A percentile compares a stretch with the other conserved stretches of the same genome.
Conservation (phyloP, 2,888 invertebrate genomes). For the Stictocephala bisonia region DNA sequence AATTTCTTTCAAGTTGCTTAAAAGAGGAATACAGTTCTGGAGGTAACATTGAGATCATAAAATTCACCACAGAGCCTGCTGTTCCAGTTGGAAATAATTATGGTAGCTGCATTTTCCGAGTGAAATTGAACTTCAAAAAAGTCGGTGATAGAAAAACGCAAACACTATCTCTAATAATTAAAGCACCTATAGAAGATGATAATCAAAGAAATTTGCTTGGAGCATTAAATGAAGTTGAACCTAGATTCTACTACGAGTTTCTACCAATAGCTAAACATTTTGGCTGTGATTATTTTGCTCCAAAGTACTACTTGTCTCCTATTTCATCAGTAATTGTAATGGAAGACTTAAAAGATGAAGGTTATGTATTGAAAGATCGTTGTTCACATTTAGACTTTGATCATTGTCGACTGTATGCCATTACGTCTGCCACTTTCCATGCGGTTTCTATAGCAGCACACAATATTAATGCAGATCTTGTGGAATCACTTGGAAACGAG, state of each 20-base stretch:
- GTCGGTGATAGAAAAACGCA: neutral
- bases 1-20: neutral
- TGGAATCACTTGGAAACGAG: neutral
- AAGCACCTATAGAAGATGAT: too few relatives aligned
- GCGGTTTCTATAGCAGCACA: conserved; percentile 5
- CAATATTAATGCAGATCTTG: neutral
- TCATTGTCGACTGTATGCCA: conserved; percentile 7
- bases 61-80: neutral
- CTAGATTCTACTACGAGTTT: conserved; percentile 9
- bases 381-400: conserved; percentile 11
- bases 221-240: too few relatives aligned
- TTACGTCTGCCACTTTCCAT: neutral
- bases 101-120: neutral
- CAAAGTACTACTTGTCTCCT: conserved; percentile 12
- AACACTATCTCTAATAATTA: conserved; percentile 26
- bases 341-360: conserved; percentile 23
- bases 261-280: neutral
- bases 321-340: neutral
- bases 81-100: conserved; percentile 10
- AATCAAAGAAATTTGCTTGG: too few relatives aligned
- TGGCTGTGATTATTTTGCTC: neutral
- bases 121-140: neutral
- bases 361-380: conserved; percentile 8
- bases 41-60: neutral
- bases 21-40: neutral